phyloP scores from a whole-genome alignment of 2,113 vertebrate species.

The Dasypus novemcinctus region DNA sequence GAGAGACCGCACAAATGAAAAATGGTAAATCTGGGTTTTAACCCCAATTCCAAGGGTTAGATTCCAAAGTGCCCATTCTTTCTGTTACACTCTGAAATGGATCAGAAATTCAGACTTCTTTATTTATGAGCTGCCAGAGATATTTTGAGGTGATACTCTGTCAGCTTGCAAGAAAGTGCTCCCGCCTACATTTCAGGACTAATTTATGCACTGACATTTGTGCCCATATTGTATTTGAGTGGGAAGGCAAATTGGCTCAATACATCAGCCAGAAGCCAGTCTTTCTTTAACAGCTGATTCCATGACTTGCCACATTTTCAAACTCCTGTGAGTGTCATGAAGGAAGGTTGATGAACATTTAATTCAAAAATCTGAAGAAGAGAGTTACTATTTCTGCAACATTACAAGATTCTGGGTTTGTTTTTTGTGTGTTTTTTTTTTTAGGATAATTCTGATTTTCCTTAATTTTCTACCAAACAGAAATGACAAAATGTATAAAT shows the following conservation, averaged over 20 bases:
- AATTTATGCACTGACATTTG: constrained; percentile 59
- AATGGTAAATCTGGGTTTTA: background rate
- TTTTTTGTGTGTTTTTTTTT: constrained; percentile 50
- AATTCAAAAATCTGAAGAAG: constrained; percentile 18
- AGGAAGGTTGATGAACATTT: constrained; percentile 1
- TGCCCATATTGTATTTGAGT: constrained; percentile 43
- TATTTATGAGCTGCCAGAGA: constrained; percentile 33
- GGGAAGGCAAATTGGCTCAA: background rate
- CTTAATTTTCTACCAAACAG: background rate
- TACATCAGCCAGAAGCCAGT: background rate
- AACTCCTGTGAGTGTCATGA: background rate
- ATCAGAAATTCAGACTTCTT: constrained; percentile 20
- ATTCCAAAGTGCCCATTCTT: background rate
- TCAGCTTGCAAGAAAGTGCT: constrained; percentile 21
- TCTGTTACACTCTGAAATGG: background rate
- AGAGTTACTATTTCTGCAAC: background rate
- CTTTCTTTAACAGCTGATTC: constrained; percentile 42
- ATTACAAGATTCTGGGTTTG: constrained; percentile 2
- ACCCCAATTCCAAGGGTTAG: background rate
- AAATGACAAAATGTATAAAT: constrained; percentile 20
- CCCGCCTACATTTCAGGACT: constrained; percentile 1
- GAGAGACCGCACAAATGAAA: background rate
- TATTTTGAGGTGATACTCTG: constrained; percentile 53
- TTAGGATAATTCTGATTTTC: constrained; percentile 1
- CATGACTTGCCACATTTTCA: constrained; percentile 47